These are phyloP conservation scores for Protodeltote pygarga DNA, from an alignment of 2,888 invertebrate species.

Conservation along the genomic window DNA sequence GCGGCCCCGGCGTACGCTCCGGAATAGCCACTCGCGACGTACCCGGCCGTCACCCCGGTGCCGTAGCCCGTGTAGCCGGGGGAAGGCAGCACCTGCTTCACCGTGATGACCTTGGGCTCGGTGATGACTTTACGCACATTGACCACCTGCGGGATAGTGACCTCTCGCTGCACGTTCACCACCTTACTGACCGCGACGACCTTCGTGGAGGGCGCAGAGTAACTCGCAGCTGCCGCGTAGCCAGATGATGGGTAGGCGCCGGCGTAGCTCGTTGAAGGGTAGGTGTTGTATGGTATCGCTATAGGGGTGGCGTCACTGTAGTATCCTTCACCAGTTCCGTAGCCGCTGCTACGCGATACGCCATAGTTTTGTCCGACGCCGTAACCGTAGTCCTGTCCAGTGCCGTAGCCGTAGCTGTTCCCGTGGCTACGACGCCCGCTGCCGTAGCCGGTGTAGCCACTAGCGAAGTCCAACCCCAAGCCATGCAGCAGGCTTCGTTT, in stretches of 20 bases:
- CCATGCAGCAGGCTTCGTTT: slow-evolving; percentile 57
- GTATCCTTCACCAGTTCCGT: slow-evolving; percentile 21
- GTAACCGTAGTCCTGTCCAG: slow-evolving; percentile 14
- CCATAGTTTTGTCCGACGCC: slow-evolving; percentile 12
- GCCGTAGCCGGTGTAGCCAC: slow-evolving; percentile 32
- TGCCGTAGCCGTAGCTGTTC: slow-evolving; percentile 12
- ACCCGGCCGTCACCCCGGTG: not conserved
- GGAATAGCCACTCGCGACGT: not conserved
- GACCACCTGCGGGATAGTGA: slow-evolving; percentile 42
- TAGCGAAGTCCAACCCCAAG: slow-evolving; percentile 17
- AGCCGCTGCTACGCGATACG: slow-evolving; percentile 29
- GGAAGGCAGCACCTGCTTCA: slow-evolving; percentile 38
- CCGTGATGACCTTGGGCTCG: slow-evolving; percentile 39
- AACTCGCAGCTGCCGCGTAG: slow-evolving; percentile 16
- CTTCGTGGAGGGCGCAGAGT: slow-evolving; percentile 20
- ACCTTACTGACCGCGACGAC: slow-evolving; percentile 36
- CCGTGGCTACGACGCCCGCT: slow-evolving; percentile 20
- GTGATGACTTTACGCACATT: slow-evolving; percentile 42
- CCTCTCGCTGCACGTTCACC: slow-evolving; percentile 46
- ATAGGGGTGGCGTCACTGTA: slow-evolving; percentile 21
- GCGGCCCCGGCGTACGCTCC: not conserved
- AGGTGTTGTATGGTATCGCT: slow-evolving; percentile 4
- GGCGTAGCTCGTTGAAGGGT: slow-evolving; percentile 3
- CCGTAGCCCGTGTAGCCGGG: slow-evolving; percentile 30
- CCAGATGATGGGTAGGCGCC: no score